Percentiles rank a stretch among this genome's conserved stretches.
Evolutionary conservation across 2,113 vertebrate species (phyloP).

Genomic region (Phylloscopus trochilus): DNA sequence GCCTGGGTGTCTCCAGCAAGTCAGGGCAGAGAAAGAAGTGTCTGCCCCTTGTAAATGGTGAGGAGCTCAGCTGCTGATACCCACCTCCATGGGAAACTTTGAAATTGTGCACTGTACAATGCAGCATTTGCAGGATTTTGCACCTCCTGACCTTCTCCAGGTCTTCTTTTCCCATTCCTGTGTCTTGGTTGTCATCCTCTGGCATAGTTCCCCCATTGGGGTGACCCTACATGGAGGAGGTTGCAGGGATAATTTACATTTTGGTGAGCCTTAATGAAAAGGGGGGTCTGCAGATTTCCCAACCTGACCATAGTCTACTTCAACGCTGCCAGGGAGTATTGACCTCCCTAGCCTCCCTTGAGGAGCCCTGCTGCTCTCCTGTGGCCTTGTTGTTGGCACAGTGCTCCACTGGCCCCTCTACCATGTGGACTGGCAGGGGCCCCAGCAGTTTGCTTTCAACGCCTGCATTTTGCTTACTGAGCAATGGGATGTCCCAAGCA

Average conservation of each 20-base stretch:
- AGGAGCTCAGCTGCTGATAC: background rate
- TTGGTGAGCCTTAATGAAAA: background rate
- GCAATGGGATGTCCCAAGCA: background rate
- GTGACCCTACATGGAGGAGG: background rate
- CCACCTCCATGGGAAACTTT: background rate
- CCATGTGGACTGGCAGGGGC: background rate
- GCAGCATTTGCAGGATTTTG: background rate
- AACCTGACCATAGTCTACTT: background rate
- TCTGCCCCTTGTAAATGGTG: background rate
- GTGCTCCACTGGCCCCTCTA: background rate
- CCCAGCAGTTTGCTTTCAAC: background rate
- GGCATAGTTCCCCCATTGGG: background rate
- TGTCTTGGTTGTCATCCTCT: background rate
- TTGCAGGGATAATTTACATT: background rate
- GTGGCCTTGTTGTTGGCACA: background rate
- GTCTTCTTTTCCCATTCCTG: background rate
- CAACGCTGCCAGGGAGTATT: rapidly evolving
- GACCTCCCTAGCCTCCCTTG: background rate
- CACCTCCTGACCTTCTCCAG: background rate
- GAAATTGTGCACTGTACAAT: rapidly evolving
- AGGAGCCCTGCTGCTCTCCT: background rate
- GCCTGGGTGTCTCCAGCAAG: background rate
- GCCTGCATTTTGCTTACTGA: background rate
- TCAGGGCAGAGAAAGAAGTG: background rate
- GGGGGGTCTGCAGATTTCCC: background rate